Evolutionary conservation across 2,797 vertebrate genomes (phyloP), one percentile per base, ranked within the genome.

Genomic region (Enteromius viviparus): DNA sequence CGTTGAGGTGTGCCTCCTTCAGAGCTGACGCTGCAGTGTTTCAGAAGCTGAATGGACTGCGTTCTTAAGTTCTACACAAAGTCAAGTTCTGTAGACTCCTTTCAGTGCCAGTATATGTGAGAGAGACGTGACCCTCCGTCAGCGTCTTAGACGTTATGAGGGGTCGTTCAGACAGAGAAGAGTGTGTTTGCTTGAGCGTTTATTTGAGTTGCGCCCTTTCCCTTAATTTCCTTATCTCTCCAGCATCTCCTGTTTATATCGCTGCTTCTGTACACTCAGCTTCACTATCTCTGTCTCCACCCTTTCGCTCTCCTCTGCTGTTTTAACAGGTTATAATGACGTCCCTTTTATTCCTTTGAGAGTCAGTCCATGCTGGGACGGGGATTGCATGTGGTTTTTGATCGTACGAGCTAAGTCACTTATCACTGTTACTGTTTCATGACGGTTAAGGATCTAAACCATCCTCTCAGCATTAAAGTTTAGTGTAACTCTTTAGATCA

Each of bases 161-260:
- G 40, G 42, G 66, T 76, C 51, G 23, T 65, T 53, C 34, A 40
- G 42, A 62, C 19, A 12, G 15, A 64, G 40, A 75, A 83, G 58
- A 81, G 84, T 71, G 58, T 89, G 87, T 78, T 80, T 75, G 65
- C 84, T 87, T 91, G 87, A 68, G 85, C 77, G 86, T 90, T 89
- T 91, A 93, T 94, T 93, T 94, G 89, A 93, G 94, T 91, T 94
- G 93, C 94, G 89, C 94, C 95, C 94, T 94, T 94, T 94, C 88
- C 94, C 91, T 93, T 94, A 86, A 94, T 95, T 94, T 93, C 84
- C 93, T 94, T 94, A 95, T 95, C 94, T 0, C 85, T 80, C 58
- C 89, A 84, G 23, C 87, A 93, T 95, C 94, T 93, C 90, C 91
- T 94, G 93, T 94, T 94, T 93, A 88, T 91, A 89, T 89, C 89